Conservation (phyloP, 2,888 invertebrate species). For the Epinotia bilunana region DNA sequence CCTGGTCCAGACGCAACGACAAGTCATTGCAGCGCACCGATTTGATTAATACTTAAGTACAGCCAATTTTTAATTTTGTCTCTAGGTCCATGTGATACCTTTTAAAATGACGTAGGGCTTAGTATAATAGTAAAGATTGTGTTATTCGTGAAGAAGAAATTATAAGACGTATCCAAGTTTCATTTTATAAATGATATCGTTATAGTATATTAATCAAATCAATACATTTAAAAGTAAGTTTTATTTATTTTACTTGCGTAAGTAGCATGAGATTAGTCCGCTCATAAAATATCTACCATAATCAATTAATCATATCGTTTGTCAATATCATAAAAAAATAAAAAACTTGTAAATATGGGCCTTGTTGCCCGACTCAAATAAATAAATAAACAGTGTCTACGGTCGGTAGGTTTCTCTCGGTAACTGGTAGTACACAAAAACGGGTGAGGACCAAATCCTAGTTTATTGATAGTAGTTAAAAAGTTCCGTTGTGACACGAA, state of each 20-base stretch:
- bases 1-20: not conserved
- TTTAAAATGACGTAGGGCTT: not conserved
- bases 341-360: too few species aligned
- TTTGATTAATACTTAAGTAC: not conserved
- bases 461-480: too few species aligned
- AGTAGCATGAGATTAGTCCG: slow-evolving; percentile 23
- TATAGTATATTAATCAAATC: not conserved
- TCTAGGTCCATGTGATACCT: not conserved
- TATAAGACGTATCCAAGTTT: too few species aligned
- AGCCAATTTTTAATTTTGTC: not conserved
- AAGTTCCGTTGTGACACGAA: too few species aligned
- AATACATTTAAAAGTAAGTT: not conserved
- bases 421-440: not conserved
- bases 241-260: slow-evolving; percentile 11
- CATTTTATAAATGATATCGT: too few species aligned
- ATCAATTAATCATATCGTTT: too few species aligned
- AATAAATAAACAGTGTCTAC: not conserved
- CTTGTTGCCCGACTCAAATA: too few species aligned
- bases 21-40: not conserved
- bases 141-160: too few species aligned
- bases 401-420: not conserved
- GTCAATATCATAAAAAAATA: too few species aligned
- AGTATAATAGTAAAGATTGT: too few species aligned
- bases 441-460: too few species aligned
- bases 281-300: not conserved